These are phyloP conservation scores for Chionomys nivalis DNA, from an alignment of 2,113 vertebrate species.

Conservation along the genomic window DNA sequence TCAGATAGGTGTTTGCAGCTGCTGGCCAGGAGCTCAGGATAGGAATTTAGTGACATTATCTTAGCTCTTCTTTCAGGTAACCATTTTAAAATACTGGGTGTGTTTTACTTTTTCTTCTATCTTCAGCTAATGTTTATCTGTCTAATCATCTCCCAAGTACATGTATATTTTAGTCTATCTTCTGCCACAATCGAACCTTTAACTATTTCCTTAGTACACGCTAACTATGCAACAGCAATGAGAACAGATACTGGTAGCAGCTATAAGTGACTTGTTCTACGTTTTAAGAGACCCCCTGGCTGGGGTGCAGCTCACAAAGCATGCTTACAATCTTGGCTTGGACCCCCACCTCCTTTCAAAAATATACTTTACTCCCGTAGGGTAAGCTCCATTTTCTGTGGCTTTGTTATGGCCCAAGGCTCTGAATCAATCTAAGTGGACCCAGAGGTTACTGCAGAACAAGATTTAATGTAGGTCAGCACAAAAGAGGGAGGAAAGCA, in stretches of 20 bases:
- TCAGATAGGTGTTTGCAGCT: not conserved
- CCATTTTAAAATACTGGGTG: not conserved
- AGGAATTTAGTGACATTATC: not conserved
- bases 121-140: not conserved
- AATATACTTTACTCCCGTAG: not conserved
- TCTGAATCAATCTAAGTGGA: not conserved
- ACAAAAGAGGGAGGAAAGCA: not conserved
- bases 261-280: not conserved
- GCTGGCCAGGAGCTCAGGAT: not conserved
- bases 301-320: not conserved
- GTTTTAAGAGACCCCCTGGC: not conserved
- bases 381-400: not conserved
- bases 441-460: not conserved
- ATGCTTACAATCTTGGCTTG: no score
- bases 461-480: not conserved
- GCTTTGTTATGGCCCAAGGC: not conserved
- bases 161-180: not conserved
- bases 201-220: not conserved
- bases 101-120: not conserved
- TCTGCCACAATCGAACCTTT: not conserved
- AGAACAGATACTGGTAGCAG: not conserved
- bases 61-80: not conserved
- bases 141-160: not conserved
- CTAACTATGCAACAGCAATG: not conserved
- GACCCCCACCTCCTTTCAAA: not conserved